Percentiles rank a stretch among this genome's conserved stretches.
Conservation (phyloP, 2,113 vertebrate species). For the Zosterops hypoxanthus region DNA sequence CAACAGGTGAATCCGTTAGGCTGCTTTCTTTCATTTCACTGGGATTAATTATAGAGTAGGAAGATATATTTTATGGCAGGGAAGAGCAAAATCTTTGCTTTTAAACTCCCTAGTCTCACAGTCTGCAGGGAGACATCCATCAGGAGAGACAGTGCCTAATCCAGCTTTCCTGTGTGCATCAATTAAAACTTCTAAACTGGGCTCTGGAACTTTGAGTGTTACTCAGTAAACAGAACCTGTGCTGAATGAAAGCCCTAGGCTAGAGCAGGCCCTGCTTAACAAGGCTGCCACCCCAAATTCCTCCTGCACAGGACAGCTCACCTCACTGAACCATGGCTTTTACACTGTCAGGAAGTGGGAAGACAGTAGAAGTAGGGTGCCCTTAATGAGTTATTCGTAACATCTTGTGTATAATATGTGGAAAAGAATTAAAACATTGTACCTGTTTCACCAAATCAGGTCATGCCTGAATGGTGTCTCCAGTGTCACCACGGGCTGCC, state of each 20-base stretch:
- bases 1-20: neutral
- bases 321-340: neutral
- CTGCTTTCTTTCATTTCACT: constrained; percentile 37
- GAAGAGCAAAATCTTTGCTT: constrained; percentile 10
- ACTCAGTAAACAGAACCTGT: neutral
- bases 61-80: neutral
- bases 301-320: neutral
- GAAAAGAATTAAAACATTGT: neutral
- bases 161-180: neutral
- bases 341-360: neutral
- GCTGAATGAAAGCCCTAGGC: neutral
- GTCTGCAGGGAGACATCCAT: neutral
- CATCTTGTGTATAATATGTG: no score
- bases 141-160: neutral
- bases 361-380: neutral
- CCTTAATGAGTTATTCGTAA: neutral
- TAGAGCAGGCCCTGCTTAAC: neutral
- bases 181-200: neutral
- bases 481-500: neutral
- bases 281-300: neutral
- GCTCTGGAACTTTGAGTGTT: neutral
- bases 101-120: neutral
- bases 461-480: neutral
- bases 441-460: neutral
- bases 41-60: constrained; percentile 59